Evolutionary conservation across 2,113 vertebrate species (phyloP).

Genomic region (Sapajus apella): DNA sequence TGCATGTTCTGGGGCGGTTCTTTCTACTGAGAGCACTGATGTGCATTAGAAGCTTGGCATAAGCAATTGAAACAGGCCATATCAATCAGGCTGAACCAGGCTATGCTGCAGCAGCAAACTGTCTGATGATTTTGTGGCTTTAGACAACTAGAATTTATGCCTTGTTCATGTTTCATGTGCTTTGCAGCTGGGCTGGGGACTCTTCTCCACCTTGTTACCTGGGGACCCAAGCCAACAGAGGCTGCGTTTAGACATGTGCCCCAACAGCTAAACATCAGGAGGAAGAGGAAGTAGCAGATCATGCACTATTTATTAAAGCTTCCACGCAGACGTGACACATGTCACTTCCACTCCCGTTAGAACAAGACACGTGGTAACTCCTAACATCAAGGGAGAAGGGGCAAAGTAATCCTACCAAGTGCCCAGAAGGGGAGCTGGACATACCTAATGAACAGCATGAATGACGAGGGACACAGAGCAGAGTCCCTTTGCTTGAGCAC

Average conservation of each 20-base stretch:
- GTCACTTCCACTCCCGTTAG: neutral
- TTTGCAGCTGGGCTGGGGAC: neutral
- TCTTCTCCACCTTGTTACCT: neutral
- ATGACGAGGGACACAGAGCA: too few relatives aligned
- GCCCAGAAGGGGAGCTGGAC: neutral
- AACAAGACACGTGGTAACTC: neutral
- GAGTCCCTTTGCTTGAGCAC: neutral
- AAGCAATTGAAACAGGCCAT: neutral
- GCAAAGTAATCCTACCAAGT: neutral
- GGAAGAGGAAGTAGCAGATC: neutral
- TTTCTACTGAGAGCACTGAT: neutral
- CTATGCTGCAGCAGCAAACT: neutral
- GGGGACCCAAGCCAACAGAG: neutral
- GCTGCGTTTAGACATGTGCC: neutral
- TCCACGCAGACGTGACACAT: neutral
- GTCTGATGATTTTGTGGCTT: neutral
- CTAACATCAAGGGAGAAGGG: neutral
- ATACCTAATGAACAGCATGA: neutral
- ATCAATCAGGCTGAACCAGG: neutral
- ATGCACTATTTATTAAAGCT: neutral
- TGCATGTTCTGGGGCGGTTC: neutral
- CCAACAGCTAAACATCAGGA: neutral
- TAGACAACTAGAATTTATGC: neutral
- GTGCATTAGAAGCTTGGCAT: neutral
- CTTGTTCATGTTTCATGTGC: accelerated